Percentiles rank a stretch among this genome's conserved stretches.
Evolutionary conservation across 2,797 vertebrate genomes (phyloP).

Genomic region (Allobates femoralis): DNA sequence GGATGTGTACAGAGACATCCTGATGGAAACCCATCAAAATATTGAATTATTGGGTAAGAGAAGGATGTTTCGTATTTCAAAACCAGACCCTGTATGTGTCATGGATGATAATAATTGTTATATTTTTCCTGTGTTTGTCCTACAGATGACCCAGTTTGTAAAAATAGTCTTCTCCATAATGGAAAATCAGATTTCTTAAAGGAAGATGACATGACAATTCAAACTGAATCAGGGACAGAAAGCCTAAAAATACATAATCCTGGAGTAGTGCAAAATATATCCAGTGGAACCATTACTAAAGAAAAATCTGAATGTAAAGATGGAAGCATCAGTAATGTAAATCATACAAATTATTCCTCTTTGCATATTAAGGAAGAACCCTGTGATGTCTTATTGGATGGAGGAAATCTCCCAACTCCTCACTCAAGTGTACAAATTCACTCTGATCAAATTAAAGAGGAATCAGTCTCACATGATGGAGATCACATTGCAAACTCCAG

Average conservation of each 20-base stretch:
- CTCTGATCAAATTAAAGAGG: constrained; percentile 9
- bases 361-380: background rate
- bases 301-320: background rate
- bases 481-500: background rate
- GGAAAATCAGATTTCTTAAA: background rate
- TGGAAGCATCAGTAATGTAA: background rate
- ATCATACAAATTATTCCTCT: no score
- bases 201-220: background rate
- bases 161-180: background rate
- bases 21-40: background rate
- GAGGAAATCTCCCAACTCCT: background rate
- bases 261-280: background rate
- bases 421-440: background rate
- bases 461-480: background rate
- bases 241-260: background rate
- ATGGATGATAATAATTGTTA: background rate
- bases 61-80: background rate
- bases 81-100: background rate
- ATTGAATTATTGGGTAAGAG: background rate
- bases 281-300: background rate
- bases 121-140: background rate
- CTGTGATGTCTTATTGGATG: background rate
- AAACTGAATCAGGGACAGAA: background rate
- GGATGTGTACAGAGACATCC: background rate
- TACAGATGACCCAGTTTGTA: background rate